Evolutionary conservation across 2,797 vertebrate genomes (phyloP).

Genomic region (Pseudochirops cupreus): DNA sequence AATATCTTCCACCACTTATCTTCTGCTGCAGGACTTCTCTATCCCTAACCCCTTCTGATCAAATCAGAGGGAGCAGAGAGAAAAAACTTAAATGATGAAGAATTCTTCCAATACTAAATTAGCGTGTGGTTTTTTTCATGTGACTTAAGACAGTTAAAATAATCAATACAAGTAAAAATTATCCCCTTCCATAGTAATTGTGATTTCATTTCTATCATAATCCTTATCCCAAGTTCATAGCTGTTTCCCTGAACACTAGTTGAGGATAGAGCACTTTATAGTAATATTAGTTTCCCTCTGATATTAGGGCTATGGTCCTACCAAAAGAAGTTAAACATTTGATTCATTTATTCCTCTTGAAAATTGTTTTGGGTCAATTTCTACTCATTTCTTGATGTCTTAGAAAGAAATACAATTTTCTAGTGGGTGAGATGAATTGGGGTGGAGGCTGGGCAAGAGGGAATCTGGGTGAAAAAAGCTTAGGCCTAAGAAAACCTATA

Average conservation of each 20-base stretch:
- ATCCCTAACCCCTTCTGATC: background rate
- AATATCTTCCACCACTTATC: background rate
- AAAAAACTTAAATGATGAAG: constrained; percentile 16
- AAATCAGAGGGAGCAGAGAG: constrained; percentile 17
- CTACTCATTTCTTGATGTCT: constrained; percentile 30
- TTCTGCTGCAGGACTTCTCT: background rate
- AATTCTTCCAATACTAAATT: constrained; percentile 30
- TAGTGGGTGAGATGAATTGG: constrained; percentile 65
- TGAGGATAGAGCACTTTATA: constrained; percentile 52
- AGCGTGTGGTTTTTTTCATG: constrained; percentile 21
- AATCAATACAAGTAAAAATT: constrained; percentile 19
- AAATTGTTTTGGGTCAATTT: constrained; percentile 68
- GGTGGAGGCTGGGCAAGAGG: constrained; percentile 26
- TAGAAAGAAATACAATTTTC: constrained; percentile 63
- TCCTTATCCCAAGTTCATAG: constrained; percentile 52
- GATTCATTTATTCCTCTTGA: constrained; percentile 35
- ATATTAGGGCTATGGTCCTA: constrained; percentile 53
- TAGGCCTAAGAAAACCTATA: constrained; percentile 63
- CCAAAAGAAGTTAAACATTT: constrained; percentile 61
- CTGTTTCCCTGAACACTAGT: constrained; percentile 57
- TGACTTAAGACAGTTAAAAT: background rate
- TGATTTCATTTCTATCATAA: background rate
- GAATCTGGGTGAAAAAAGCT: constrained; percentile 30
- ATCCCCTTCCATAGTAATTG: background rate
- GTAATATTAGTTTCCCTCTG: constrained; percentile 41